These are phyloP conservation scores for Glaucidium brasilianum DNA, from an alignment of 2,113 vertebrate species.

Conservation along the genomic window DNA sequence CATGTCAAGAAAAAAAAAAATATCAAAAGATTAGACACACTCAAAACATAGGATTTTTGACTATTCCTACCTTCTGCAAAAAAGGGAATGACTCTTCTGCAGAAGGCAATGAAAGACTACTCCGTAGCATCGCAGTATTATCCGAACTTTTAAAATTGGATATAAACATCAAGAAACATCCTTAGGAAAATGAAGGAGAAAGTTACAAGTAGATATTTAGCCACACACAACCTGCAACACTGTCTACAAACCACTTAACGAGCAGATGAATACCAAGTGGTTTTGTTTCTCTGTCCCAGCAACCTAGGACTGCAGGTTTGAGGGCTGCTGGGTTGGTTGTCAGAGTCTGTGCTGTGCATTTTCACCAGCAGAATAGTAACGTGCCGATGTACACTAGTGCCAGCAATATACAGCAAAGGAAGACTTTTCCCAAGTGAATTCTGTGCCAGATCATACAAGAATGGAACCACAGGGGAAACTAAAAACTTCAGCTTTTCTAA, in stretches of 20 bases:
- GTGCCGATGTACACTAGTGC: background rate
- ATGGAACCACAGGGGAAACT: background rate
- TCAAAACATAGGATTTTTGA: background rate
- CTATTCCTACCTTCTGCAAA: background rate
- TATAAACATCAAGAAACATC: background rate
- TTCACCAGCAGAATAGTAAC: background rate
- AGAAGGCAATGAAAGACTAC: background rate
- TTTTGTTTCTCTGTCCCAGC: background rate
- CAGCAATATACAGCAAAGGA: rapidly evolving
- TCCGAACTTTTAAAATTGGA: background rate
- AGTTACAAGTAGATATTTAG: background rate
- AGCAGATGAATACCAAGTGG: background rate
- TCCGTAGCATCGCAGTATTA: no score
- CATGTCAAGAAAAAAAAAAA: background rate
- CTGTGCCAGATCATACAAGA: background rate
- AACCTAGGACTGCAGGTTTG: background rate
- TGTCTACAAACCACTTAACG: background rate
- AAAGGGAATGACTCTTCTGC: background rate
- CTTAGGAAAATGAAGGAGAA: background rate
- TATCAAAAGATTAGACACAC: background rate
- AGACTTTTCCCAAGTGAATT: background rate
- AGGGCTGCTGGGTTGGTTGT: background rate
- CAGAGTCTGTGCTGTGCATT: background rate
- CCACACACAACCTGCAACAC: background rate
- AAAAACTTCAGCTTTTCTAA: background rate